Evolutionary conservation across 2,113 vertebrate species (phyloP), one percentile per base, ranked within the genome.

Genomic region (Hypomesus transpacificus): DNA sequence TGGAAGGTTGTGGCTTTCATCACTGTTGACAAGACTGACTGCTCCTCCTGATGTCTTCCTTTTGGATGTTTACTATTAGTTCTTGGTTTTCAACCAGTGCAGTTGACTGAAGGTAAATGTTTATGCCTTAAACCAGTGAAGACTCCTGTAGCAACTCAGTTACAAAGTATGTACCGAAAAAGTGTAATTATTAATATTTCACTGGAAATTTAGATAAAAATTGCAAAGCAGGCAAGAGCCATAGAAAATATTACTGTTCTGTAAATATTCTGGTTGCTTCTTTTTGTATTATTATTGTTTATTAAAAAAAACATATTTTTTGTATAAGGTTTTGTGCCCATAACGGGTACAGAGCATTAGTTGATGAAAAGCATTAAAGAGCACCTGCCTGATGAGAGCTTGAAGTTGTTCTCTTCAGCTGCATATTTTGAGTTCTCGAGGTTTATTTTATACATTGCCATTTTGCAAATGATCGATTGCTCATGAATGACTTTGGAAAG

Each of bases 251-350:
- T 84, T 89, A 74, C 86, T 85, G 74, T 90, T 59, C 66, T 92
- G 89, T 92, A 91, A 84, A 91, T 92, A 92, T 81, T 77, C 80
- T 90, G 90, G 85, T 82, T 83, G 73, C 80, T 78, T 87, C 80
- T 78, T 75, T 71, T 59, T 70, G 71, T 77, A 68, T 75, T 69
- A 70, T 67, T 80, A 71, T 86, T 81, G 76, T 70, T 83, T 73
- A 66, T 68, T 13, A 69, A 75, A 72, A 78, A 76, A 70, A 70
- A 80, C 68, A 34, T 67, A 80, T 89, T 86, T 89, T 90, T 89
- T 91, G 82, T 91, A 88, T 86, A 75, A 84, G 78, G n/a, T 20
- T 1, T 20, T 50, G 22, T 39, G 80, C 87, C 75, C 81, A 74
- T 82, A 69, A 74, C 84, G 87, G 86, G 78, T 76, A 78, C 80